phyloP scores from a whole-genome alignment of 2,113 vertebrate genomes.

The Atherinomorus stipes region DNA sequence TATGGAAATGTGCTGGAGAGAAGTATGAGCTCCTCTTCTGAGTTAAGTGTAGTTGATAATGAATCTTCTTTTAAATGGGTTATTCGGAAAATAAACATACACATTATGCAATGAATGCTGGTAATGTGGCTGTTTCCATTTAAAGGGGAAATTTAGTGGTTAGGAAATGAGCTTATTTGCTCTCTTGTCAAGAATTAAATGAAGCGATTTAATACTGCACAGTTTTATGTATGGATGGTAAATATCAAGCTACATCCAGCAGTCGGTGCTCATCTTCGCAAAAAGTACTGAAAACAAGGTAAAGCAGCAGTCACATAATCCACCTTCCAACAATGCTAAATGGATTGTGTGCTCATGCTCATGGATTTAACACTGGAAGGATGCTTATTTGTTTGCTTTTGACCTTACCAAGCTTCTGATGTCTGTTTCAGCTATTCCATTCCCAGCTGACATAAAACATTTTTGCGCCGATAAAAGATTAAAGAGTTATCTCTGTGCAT shows the following conservation, averaged over 20 bases:
- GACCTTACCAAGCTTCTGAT: neutral
- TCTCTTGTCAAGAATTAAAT: constrained; percentile 3
- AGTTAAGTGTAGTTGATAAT: constrained; percentile 33
- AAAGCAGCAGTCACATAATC: too few relatives aligned
- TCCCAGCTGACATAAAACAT: neutral
- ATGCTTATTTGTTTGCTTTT: constrained; percentile 1
- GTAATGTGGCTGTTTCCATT: constrained; percentile 13
- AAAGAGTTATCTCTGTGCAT: neutral
- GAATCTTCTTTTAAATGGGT: constrained; percentile 30
- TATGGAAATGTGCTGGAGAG: constrained; percentile 38
- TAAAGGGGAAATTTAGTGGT: neutral
- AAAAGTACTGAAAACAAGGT: neutral
- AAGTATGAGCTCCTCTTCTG: constrained; percentile 32
- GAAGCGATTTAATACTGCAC: neutral
- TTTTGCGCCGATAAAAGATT: constrained; percentile 16
- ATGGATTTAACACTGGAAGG: neutral
- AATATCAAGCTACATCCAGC: neutral
- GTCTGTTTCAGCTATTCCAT: neutral
- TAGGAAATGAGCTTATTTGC: neutral
- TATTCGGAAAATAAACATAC: constrained; percentile 29
- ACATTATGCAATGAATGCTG: constrained; percentile 3
- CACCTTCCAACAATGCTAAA: neutral
- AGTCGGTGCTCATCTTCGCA: neutral
- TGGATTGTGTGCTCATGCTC: neutral
- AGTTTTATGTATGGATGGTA: neutral